phyloP scores from a whole-genome alignment of 2,113 vertebrate genomes.

The Vulpes vulpes region DNA sequence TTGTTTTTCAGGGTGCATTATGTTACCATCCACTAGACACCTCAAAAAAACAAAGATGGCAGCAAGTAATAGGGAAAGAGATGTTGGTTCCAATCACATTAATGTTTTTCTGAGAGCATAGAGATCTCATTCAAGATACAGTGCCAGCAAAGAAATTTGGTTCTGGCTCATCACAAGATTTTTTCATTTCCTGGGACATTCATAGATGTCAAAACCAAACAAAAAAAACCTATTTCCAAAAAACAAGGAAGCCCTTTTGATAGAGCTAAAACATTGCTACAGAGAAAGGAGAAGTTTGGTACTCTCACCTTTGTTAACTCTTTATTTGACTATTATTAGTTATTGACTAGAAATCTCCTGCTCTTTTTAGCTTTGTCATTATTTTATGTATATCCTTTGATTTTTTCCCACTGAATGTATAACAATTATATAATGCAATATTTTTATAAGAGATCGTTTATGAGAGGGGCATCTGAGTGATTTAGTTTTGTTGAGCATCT shows the following conservation, averaged over 20 bases:
- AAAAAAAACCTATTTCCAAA: neutral
- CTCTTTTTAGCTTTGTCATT: neutral
- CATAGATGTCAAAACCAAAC: neutral
- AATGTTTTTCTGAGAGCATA: neutral
- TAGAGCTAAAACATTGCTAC: neutral
- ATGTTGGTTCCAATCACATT: neutral
- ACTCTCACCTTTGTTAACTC: neutral
- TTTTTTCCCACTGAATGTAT: neutral
- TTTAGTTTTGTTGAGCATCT: neutral
- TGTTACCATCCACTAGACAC: neutral
- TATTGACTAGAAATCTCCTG: neutral
- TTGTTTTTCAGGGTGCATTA: neutral
- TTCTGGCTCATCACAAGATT: neutral
- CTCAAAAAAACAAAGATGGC: neutral
- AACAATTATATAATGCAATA: neutral
- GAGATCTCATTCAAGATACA: neutral
- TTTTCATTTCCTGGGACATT: slow-evolving; percentile 23
- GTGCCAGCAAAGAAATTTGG: neutral
- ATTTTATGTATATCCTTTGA: neutral
- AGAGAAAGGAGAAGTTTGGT: neutral
- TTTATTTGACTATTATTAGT: neutral
- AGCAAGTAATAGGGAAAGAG: neutral
- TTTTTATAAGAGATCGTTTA: neutral
- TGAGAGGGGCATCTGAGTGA: neutral
- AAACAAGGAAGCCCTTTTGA: neutral